Evolutionary conservation across 1,140 invertebrate genomes (phyloP), one percentile per base, ranked within the genome.

Genomic region (Eriocheir sinensis): DNA sequence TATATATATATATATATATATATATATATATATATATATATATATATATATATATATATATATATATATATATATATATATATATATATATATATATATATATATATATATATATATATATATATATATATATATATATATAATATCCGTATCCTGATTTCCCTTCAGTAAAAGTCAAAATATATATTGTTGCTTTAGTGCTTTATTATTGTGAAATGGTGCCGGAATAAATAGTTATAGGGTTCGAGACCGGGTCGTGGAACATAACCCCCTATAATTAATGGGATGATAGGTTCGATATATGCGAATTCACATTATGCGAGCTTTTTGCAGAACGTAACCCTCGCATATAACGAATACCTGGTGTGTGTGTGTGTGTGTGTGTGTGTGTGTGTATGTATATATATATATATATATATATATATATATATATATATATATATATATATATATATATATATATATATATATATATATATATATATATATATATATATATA

Each of bases 331-430:
- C n/a, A n/a, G n/a, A n/a, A n/a, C n/a, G n/a, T n/a, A n/a, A n/a
- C n/a, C n/a, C n/a, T n/a, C n/a, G n/a, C n/a, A n/a, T n/a, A n/a
- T n/a, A n/a, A n/a, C n/a, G n/a, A n/a, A n/a, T n/a, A n/a, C n/a
- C n/a, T n/a, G n/a, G n/a, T n/a, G n/a, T n/a, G n/a, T n/a, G 44
- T 44, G 30, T 48, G 81, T 83, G 81, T 83, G 81, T 83, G 81
- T 83, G 81, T 83, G 81, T 83, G 81, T 83, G 81, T 83, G 86
- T 41, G 86, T 89, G 86, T 89, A 40, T 83, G 81, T 83, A 34
- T 83, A 34, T 83, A 34, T 83, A 34, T 83, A 34, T 83, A 3
- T 48, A 3, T 44, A 36, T 48, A 36, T 89, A 34, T 86, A 0
- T 86, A 34, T 86, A 86, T 34, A 32, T 85, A 15, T 85, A 34